Evolutionary conservation across 2,797 vertebrate species (phyloP), one percentile per base, ranked within the genome.

Genomic region (Limnodromus scolopaceus): DNA sequence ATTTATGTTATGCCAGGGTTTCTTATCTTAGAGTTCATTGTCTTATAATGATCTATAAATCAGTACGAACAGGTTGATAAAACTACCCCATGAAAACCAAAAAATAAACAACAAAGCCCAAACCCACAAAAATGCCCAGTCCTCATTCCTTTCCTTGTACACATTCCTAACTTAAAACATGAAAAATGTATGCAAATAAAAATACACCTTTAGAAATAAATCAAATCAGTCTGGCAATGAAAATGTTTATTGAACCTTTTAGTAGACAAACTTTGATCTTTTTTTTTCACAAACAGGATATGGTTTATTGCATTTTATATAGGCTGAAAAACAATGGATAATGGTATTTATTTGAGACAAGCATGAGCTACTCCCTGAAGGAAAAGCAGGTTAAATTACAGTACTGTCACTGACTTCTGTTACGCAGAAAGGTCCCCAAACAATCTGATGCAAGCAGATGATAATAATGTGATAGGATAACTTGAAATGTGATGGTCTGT

Each of bases 351-450:
- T 45, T 68, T 13, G 53, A 61, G n/a, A 11, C 46, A 81, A 43
- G 27, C 10, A 39, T 36, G 12, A 86, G 4, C 13, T 75, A 15
- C 16, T 38, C 11, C 5, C 12, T 65, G 41, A 88, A 81, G 57
- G 58, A 84, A 71, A 86, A 93, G 13, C 8, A 71, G 45, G 18
- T 49, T 75, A 68, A 89, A 81, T 68, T 55, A 66, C 11, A 61
- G 24, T 54, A 48, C n/a, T 0, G 0, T 34, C 36, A 78, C 27
- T 49, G 39, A 58, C 18, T 84, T 60, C 53, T 58, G 41, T 61
- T 81, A 68, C 30, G 90, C 58, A 58, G 51, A 78, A 84, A 17
- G 25, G n/a, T 76, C 30, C 17, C 18, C 51, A 87, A 68, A 58
- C 61, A 89, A 28, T 75, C 28, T 86, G 61, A 86, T 18, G 9